Conservation (phyloP, 2,113 vertebrate species). For the Podiceps cristatus region DNA sequence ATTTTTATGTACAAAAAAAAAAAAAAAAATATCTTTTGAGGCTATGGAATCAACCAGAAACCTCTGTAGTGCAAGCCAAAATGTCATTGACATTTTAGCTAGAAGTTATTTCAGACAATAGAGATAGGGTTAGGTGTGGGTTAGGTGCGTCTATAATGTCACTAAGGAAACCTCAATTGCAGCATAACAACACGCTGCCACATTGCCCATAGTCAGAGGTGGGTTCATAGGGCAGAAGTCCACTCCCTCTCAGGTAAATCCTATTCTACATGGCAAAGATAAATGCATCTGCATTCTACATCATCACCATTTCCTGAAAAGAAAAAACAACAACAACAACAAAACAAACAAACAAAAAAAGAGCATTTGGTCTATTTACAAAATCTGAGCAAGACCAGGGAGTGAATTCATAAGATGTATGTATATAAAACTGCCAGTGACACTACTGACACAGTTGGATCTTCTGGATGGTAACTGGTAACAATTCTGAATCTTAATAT, state of each 20-base stretch:
- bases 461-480: not conserved
- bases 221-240: not conserved
- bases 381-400: not conserved
- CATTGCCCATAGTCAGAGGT: fast-evolving
- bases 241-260: not conserved
- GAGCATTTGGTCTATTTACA: not conserved
- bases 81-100: not conserved
- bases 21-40: not conserved
- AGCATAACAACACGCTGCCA: not conserved
- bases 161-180: not conserved
- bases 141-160: not conserved
- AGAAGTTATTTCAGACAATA: not conserved
- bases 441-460: not conserved
- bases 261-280: not conserved
- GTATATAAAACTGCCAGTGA: not conserved
- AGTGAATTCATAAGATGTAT: not conserved
- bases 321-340: too few relatives aligned
- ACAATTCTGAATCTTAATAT: not conserved
- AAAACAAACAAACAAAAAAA: not conserved
- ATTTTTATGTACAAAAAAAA: not conserved
- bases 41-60: not conserved
- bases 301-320: not conserved
- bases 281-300: not conserved
- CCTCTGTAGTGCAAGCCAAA: not conserved
- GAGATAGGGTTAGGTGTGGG: not conserved